Base-by-base conservation (phyloP, 2,797 vertebrate genomes). In the Aeoliscus strigatus region DNA sequence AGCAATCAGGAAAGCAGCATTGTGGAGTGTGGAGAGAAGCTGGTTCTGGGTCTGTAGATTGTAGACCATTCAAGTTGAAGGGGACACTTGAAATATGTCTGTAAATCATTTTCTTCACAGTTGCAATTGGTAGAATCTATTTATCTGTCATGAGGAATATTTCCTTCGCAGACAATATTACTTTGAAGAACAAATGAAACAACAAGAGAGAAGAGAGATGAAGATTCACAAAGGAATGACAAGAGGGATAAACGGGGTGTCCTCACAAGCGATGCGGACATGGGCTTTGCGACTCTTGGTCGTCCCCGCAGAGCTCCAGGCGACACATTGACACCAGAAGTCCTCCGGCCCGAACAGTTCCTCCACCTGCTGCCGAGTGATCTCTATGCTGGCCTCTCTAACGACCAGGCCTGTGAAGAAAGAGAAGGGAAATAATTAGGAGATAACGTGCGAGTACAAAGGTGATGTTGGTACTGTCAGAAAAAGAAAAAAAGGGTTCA, bases 321-420 rank as follows among this genome's bases (percentile, higher is more conserved):
- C 96, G 26, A 99, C 96, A 36, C 96, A 99, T 82, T 99, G 96
- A 79, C 96, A 99, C 96, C 96, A 99, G 82, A 96, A 99, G 77
- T 99, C 96, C 78, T 98, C 95, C 0, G 93, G 92, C 7, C 96
- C 94, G 0, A 98, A 99, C 28, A 98, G 88, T 62, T 99, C 96
- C 79, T 99, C 96, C 14, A 99, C 96, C 66, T 99, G 96, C 84
- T 99, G 95, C n/a, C 96, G 89, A 0, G 94, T 94, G 72, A 99
- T 94, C 87, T 99, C 95, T 12, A 98, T 99, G 79, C 94, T 96
- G 23, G 97, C 96, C 81, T 98, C 96, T 21, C 95, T 87, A 42
- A 99, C 94, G 17, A 98, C 93, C 71, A 98, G 86, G 70, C 95
- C 96, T 99, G 84, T 1, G n/a, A 16, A 40, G 29, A 43, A 13